Conservation (phyloP, 2,797 vertebrate genomes). For the Amphiprion clarkii region DNA sequence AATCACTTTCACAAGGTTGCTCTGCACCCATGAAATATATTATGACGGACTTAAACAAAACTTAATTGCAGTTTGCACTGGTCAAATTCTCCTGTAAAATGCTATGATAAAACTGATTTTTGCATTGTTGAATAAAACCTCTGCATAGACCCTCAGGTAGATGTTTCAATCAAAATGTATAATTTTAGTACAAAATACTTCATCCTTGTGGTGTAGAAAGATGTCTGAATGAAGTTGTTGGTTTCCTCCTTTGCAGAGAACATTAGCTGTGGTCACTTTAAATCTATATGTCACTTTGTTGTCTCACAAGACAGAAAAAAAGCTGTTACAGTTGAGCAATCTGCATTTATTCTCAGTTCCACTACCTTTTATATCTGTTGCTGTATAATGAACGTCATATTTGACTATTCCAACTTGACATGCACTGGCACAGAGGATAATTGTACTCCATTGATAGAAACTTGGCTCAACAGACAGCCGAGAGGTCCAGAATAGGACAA, state of each 20-base stretch:
- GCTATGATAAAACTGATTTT: not conserved
- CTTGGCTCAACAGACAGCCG: not conserved
- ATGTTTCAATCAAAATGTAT: not conserved
- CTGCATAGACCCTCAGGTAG: not conserved
- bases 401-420: not conserved
- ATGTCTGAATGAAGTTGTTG: not conserved
- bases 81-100: not conserved
- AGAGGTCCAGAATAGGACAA: not conserved
- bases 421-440: not conserved
- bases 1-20: not conserved
- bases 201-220: not conserved
- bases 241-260: not conserved
- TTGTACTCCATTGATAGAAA: conserved; percentile 4
- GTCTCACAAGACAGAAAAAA: not conserved
- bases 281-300: not conserved
- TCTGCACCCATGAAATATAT: not conserved
- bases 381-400: conserved; percentile 2
- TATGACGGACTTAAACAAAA: not conserved
- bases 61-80: not conserved
- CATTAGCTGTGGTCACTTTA: not conserved
- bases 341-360: not conserved
- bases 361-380: not conserved
- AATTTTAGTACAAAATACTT: not conserved
- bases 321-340: not conserved
- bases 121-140: not conserved